A percentile compares a stretch with the other conserved stretches of the same genome.
These are phyloP conservation scores for Ptychodera flava DNA, from an alignment of 35 echinoderm and acorn worm species.

Conservation along the genomic window DNA sequence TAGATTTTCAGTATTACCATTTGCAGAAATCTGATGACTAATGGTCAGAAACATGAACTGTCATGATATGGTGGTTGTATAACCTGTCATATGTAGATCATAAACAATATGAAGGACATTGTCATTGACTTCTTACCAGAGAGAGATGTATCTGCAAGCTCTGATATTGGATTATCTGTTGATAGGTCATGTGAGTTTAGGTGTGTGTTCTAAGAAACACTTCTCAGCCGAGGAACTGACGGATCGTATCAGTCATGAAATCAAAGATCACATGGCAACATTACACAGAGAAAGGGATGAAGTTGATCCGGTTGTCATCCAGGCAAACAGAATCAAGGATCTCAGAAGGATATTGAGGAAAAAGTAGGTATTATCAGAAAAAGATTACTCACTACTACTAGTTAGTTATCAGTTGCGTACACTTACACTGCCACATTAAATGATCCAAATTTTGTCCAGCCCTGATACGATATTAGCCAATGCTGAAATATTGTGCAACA, in stretches of 20 bases:
- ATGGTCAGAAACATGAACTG: background rate
- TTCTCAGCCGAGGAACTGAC: background rate
- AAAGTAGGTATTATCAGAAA: conserved; percentile 45
- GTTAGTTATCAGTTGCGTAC: background rate
- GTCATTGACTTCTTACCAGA: background rate
- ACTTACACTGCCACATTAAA: background rate
- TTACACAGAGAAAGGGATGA: conserved; percentile 70
- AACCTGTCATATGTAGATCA: background rate
- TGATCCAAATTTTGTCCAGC: background rate
- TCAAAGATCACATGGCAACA: conserved; percentile 78
- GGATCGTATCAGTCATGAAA: conserved; percentile 60
- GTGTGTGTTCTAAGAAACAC: conserved; percentile 35
- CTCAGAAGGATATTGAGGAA: conserved; percentile 68
- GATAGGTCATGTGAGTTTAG: background rate
- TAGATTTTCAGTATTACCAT: too few relatives aligned
- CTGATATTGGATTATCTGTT: conserved; percentile 3
- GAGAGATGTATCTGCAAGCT: background rate
- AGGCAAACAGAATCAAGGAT: conserved; percentile 87
- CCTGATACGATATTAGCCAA: background rate
- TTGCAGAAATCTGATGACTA: too few relatives aligned
- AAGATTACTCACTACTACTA: background rate
- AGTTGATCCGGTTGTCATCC: conserved; percentile 67
- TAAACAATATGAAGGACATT: background rate
- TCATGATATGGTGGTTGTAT: background rate
- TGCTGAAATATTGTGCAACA: background rate